Percentiles rank a stretch among this genome's conserved stretches.
Conservation (phyloP, 2,113 vertebrate species). For the Oreocharis arfaki region DNA sequence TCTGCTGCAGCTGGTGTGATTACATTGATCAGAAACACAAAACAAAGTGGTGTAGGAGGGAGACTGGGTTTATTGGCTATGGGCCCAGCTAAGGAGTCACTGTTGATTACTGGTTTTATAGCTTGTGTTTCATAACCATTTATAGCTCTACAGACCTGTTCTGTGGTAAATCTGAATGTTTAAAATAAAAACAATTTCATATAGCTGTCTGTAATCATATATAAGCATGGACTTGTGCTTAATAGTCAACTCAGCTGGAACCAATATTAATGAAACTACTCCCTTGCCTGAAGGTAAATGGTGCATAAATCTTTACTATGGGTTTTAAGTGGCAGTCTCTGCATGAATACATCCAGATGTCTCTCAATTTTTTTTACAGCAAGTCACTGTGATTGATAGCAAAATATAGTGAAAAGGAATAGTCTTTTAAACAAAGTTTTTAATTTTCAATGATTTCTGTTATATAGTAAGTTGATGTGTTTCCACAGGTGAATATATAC, state of each 20-base stretch:
- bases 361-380: neutral
- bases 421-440: neutral
- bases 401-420: neutral
- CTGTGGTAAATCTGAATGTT: neutral
- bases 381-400: neutral
- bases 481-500: neutral
- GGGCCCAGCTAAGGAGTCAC: neutral
- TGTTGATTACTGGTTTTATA: neutral
- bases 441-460: neutral
- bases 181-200: neutral
- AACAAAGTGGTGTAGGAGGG: neutral
- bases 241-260: neutral
- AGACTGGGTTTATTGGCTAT: neutral
- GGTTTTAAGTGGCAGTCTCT: neutral
- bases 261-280: neutral
- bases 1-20: neutral
- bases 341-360: neutral
- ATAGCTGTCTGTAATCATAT: neutral
- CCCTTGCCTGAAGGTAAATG: neutral
- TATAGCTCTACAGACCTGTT: neutral
- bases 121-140: neutral
- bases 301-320: neutral
- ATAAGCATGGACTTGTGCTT: neutral
- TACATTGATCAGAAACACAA: neutral
- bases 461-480: neutral